These are phyloP conservation scores for Streblospio benedicti DNA, from an alignment of 1,140 invertebrate genomes.

Conservation along the genomic window DNA sequence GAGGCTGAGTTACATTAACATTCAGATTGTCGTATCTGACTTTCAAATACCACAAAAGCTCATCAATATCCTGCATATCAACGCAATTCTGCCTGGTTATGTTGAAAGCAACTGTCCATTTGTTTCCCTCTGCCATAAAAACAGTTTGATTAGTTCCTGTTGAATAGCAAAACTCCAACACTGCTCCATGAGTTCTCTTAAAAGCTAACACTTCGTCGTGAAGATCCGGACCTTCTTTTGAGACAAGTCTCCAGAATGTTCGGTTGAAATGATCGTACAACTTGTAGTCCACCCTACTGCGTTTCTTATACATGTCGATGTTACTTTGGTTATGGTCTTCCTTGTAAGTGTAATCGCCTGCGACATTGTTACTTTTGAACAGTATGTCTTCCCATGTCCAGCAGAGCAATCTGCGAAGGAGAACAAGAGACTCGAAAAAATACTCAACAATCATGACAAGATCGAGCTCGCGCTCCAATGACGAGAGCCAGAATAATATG, in stretches of 20 bases:
- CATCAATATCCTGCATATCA: too few species aligned
- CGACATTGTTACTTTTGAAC: slow-evolving; percentile 14
- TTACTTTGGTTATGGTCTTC: not conserved
- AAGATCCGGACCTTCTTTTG: not conserved
- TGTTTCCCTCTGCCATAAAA: too few species aligned
- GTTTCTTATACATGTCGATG: not conserved
- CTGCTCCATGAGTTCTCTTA: too few species aligned
- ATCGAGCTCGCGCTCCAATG: slow-evolving; percentile 9
- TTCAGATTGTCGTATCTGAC: too few species aligned
- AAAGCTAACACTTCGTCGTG: slow-evolving; percentile 14
- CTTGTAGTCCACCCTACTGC: slow-evolving; percentile 2
- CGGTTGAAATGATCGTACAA: slow-evolving; percentile 12
- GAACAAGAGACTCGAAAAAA: slow-evolving; percentile 52
- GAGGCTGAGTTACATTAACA: too few species aligned
- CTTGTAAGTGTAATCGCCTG: too few species aligned
- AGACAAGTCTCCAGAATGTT: slow-evolving; percentile 7
- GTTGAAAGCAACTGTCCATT: too few species aligned
- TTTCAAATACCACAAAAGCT: too few species aligned
- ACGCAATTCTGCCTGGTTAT: too few species aligned
- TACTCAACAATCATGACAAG: slow-evolving; percentile 51
- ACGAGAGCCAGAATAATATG: not conserved
- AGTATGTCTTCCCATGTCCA: slow-evolving; percentile 50
- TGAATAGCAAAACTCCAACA: too few species aligned
- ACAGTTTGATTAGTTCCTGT: too few species aligned
- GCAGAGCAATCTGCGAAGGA: slow-evolving; percentile 48